Conservation (phyloP, 2,888 invertebrate species). For the Drepana falcataria region DNA sequence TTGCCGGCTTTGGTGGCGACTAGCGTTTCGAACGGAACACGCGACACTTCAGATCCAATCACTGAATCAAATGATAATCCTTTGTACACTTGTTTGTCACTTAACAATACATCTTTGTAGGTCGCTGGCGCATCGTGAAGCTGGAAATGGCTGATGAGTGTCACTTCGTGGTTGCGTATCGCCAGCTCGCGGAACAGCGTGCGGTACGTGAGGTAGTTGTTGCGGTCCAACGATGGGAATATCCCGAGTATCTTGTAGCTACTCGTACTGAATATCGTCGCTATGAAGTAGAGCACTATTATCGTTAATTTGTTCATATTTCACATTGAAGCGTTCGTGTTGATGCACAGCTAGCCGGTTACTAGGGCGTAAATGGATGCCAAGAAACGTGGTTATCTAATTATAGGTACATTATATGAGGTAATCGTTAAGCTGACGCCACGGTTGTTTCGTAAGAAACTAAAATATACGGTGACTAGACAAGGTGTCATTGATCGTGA, state of each 20-base stretch:
- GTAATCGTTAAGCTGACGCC: slow-evolving; percentile 65
- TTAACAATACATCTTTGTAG: slow-evolving; percentile 76
- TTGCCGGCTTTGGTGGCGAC: slow-evolving; percentile 70
- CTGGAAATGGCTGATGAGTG: slow-evolving; percentile 74
- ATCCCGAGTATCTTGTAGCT: slow-evolving; percentile 73
- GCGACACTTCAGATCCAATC: slow-evolving; percentile 66
- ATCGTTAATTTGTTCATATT: slow-evolving; percentile 50
- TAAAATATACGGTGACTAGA: slow-evolving; percentile 63
- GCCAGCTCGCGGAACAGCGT: slow-evolving; percentile 71
- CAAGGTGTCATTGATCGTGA: slow-evolving; percentile 54
- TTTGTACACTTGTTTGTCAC: slow-evolving; percentile 58
- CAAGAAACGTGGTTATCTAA: slow-evolving; percentile 62
- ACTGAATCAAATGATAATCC: slow-evolving; percentile 69
- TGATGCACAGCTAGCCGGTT: slow-evolving; percentile 50
- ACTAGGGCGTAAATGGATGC: slow-evolving; percentile 63
- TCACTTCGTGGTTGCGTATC: slow-evolving; percentile 73
- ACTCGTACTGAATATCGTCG: slow-evolving; percentile 42
- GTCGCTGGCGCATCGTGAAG: slow-evolving; percentile 62
- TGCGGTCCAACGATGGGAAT: slow-evolving; percentile 73
- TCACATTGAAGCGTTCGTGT: slow-evolving; percentile 51
- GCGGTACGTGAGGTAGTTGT: slow-evolving; percentile 73
- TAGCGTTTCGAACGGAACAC: slow-evolving; percentile 69
- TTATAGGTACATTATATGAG: slow-evolving; percentile 72
- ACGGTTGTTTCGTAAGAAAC: slow-evolving; percentile 60
- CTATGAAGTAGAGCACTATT: slow-evolving; percentile 44